Base-by-base conservation (phyloP, 2,113 vertebrate genomes). In the Poeciliopsis retropinna region DNA sequence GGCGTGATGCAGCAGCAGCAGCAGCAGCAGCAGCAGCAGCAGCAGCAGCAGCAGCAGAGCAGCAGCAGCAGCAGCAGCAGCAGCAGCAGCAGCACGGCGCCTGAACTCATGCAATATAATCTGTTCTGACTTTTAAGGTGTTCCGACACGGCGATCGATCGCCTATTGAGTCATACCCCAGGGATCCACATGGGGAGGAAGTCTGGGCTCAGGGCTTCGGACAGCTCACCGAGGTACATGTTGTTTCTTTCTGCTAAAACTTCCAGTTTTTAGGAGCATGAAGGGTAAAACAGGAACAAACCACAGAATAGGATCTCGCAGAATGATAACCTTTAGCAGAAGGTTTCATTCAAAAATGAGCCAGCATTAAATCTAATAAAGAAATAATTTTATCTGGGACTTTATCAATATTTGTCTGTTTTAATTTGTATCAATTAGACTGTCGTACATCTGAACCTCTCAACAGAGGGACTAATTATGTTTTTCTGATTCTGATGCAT, bases 91-190 rank as follows among this genome's bases (percentile, higher is more conserved):
- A 37, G 34, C 34, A 12, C 34, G 0, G 34, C 34, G 34, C 76
- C 76, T 78, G 64, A 44, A 57, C 57, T 66, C 68, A 60, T 69
- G 66, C 79, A 75, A 88, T 63, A 70, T 64, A 29, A 77, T 79
- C 54, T 80, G 39, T 79, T 85, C 29, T 84, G 67, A 75, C 87
- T 91, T 89, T 83, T 32, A 84, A 97, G 96, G 87, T 96, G 19
- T 96, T 95, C 85, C 91, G 95, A 17, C 96, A 97, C 9, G 96
- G 96, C 29, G 96, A 97, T 87, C 93, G 96, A 81, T 96, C 94
- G 5, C 95, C 96, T 4, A 93, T 94, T 32, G 92, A 95, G 69
- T 95, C 94, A 6, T 97, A 96, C 82, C 96, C 96, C 73, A 93
- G 84, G 0, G 93, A 96, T 68, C 95, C 93, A 54, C 91, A 96